Evolutionary conservation across 2,888 invertebrate species (phyloP).

Genomic region (Odiellus spinosus): DNA sequence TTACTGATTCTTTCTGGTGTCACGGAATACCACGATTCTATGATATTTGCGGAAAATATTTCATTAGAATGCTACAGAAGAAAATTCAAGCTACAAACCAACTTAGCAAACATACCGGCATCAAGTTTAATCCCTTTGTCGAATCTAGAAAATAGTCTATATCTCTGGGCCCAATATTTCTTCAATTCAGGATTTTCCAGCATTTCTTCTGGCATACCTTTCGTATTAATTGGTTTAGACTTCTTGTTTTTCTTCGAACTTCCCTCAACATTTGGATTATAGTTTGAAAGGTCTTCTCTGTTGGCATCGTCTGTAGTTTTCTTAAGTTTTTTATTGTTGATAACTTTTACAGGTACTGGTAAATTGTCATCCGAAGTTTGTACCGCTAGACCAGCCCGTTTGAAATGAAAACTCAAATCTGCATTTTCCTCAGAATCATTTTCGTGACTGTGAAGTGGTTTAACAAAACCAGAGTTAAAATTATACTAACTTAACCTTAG

Average conservation of each 20-base stretch:
- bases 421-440: slow-evolving; percentile 6
- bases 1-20: slow-evolving; percentile 88
- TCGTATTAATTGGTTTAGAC: neutral
- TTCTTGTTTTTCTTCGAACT: slow-evolving; percentile 4
- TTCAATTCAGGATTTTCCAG: slow-evolving; percentile 5
- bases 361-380: neutral
- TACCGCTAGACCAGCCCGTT: slow-evolving; percentile 8
- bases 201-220: neutral
- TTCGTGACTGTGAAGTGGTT: slow-evolving; percentile 1
- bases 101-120: too few species aligned
- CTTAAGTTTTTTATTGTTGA: too few species aligned
- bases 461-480: neutral
- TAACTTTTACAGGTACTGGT: too few species aligned
- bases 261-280: too few species aligned
- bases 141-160: slow-evolving; percentile 71
- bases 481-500: neutral
- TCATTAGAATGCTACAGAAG: neutral
- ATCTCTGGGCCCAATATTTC: slow-evolving; percentile 78
- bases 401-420: neutral
- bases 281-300: too few species aligned
- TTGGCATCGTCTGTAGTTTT: too few species aligned
- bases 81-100: slow-evolving; percentile 8
- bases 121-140: slow-evolving; percentile 83
- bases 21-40: slow-evolving; percentile 97
- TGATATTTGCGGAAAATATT: neutral